Conservation (phyloP, 2,888 invertebrate species). For the Ornithoptera priamus region DNA sequence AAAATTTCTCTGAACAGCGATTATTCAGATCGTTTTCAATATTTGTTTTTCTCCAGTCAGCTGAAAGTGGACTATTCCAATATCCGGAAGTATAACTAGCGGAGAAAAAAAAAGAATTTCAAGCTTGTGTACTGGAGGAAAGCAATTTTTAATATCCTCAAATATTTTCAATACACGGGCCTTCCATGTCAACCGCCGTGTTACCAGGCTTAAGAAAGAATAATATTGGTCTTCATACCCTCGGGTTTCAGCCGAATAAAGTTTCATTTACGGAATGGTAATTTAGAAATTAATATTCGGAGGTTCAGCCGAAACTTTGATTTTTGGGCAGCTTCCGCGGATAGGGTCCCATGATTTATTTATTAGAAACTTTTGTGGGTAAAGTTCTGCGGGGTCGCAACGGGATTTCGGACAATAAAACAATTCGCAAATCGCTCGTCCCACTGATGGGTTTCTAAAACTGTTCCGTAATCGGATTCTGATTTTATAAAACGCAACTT, state of each 20-base stretch:
- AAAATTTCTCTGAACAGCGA: conserved; percentile 3
- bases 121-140: conserved; percentile 18
- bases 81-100: conserved; percentile 25
- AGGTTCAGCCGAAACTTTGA: conserved; percentile 37
- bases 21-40: conserved; percentile 13
- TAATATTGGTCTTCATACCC: conserved; percentile 34
- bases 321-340: conserved; percentile 35
- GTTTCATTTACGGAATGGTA: conserved; percentile 48
- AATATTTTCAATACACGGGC: conserved; percentile 50
- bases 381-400: conserved; percentile 1
- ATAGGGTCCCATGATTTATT: conserved; percentile 37
- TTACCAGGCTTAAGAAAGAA: conserved; percentile 36
- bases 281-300: conserved; percentile 44
- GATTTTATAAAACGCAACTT: neutral
- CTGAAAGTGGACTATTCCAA: conserved; percentile 14
- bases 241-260: conserved; percentile 31
- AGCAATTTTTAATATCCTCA: conserved; percentile 63
- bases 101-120: conserved; percentile 29
- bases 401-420: conserved; percentile 11
- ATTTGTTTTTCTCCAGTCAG: conserved; percentile 18
- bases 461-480: neutral
- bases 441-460: conserved; percentile 1
- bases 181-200: conserved; percentile 46
- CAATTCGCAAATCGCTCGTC: conserved; percentile 10
- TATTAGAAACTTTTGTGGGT: conserved; percentile 29